phyloP scores from a whole-genome alignment of 2,888 invertebrate genomes.

The Tiphia femorata region DNA sequence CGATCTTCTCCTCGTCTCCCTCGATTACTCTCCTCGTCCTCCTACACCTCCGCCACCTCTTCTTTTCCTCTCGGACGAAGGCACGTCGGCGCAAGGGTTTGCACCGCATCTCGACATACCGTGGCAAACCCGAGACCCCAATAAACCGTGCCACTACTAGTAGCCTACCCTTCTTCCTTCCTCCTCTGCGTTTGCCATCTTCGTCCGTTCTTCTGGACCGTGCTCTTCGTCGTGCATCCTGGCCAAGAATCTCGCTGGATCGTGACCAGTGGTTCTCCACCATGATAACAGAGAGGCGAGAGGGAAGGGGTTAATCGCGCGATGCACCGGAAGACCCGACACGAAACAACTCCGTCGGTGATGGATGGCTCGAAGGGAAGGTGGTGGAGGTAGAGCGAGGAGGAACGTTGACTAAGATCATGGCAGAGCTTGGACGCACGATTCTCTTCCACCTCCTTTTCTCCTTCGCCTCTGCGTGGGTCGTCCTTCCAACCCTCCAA shows the following conservation, averaged over 20 bases:
- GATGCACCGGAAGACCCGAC: neutral
- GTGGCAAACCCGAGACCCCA: slow-evolving; percentile 32
- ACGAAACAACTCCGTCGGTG: neutral
- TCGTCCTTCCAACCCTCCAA: too few relatives aligned
- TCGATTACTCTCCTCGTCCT: too few relatives aligned
- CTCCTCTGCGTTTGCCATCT: slow-evolving; percentile 16
- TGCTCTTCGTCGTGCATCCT: slow-evolving; percentile 42
- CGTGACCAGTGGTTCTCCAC: slow-evolving; percentile 53
- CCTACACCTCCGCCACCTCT: too few relatives aligned
- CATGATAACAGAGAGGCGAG: neutral
- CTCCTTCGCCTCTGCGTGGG: too few relatives aligned
- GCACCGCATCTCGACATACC: slow-evolving; percentile 32
- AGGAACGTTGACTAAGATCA: too few relatives aligned
- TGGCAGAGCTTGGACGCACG: too few relatives aligned
- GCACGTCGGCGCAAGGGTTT: too few relatives aligned
- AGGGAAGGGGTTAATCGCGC: neutral
- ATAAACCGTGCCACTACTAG: slow-evolving; percentile 24
- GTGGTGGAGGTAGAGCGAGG: too few relatives aligned
- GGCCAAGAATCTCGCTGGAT: slow-evolving; percentile 54
- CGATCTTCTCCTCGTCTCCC: too few relatives aligned
- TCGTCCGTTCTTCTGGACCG: slow-evolving; percentile 14
- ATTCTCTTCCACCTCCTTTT: too few relatives aligned
- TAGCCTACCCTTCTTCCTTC: slow-evolving; percentile 1
- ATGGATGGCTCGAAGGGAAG: neutral
- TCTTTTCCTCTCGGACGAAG: too few relatives aligned